Evolutionary conservation across 37 sponge, comb jelly and placozoan species (phyloP), one percentile per base, ranked within the genome.

Genomic region (Petrosia ficiformis): DNA sequence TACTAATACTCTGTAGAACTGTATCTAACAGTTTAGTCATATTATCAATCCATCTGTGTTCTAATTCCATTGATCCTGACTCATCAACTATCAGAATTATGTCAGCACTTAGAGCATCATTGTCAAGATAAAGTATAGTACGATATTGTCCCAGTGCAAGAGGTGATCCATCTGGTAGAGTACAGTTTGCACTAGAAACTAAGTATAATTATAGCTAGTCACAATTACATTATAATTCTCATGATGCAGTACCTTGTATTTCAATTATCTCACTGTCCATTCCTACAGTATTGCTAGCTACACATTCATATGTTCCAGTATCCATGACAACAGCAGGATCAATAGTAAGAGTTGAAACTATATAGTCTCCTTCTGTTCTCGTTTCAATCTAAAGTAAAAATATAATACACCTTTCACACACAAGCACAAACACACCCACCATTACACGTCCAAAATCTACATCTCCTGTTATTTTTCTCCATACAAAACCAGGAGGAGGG

Each of bases 51-150:
- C 92, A 95, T 24, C 35, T 54, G 58, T 91, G 92, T 56, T 95
- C 92, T 52, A 44, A 65, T 0, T n/a, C 38, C 95, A 95, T 95
- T 26, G 95, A 91, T 19, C 89, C 76, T 0, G 92, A 91, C 70
- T 95, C 95, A 73, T 95, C 95, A 1, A 95, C 84, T 1, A 95
- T 31, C 29, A 95, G 65, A 10, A 91, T 57, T 0, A 95, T 32
- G 36, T 91, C 89, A 48, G 84, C 95, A 40, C 72, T 67, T 1
- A 21, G 69, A 29, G 72, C 69, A 28, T 6, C 14, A 65, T 70
- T 77, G 10, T 14, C 32, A 1, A 70, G 19, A 26, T 31, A 31
- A 28, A 73, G 34, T 1, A 86, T 56, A 0, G 52, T 4, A 2
- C 41, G 57, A 10, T 0, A 37, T 16, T 68, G 57, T 32, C 81